Conservation (phyloP, 2,797 vertebrate genomes). For the Anas flavirostris region DNA sequence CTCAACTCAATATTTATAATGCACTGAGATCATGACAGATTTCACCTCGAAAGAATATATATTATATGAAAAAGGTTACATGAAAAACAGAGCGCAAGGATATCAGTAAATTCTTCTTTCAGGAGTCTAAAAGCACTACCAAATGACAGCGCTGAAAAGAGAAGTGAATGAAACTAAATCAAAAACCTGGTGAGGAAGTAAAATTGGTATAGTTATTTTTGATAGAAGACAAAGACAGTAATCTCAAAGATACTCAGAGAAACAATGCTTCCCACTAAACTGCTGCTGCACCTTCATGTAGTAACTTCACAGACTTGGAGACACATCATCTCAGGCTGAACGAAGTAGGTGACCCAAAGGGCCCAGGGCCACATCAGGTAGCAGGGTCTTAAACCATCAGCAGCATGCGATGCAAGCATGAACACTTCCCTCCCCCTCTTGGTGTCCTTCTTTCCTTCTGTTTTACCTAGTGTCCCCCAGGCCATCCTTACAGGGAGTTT, state of each 20-base stretch:
- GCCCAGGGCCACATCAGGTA: neutral
- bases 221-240: neutral
- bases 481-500: neutral
- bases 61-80: neutral
- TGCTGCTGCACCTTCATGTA: neutral
- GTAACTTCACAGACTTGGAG: neutral
- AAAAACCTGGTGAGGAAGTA: neutral
- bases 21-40: neutral
- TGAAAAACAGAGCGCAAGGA: neutral
- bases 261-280: neutral
- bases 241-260: neutral
- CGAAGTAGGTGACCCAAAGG: neutral
- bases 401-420: neutral
- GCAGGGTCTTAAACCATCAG: neutral
- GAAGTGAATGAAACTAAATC: neutral
- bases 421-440: neutral
- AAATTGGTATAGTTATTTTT: neutral
- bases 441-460: neutral
- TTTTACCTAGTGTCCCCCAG: neutral
- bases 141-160: neutral
- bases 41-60: neutral
- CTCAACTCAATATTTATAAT: neutral
- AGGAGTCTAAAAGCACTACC: neutral
- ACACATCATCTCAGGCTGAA: neutral
- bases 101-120: neutral